Evolutionary conservation across 1,140 invertebrate genomes (phyloP), one percentile per base, ranked within the genome.

Genomic region (Drosophila repleta): DNA sequence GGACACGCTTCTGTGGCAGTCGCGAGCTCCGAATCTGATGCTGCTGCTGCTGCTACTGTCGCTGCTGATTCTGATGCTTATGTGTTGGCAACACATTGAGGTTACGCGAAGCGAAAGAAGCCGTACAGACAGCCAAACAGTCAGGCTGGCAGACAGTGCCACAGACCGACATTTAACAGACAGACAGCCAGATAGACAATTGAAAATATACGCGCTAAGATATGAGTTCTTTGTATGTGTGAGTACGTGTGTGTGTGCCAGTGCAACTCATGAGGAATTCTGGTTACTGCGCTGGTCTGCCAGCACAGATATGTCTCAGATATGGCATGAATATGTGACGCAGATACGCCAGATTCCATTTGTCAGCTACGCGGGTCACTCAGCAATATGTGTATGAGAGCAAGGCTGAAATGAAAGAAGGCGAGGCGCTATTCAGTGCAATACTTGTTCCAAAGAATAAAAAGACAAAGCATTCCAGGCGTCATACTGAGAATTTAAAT

Each of bases 21-120:
- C 57, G 13, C 39, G 72, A 56, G 41, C 66, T 32, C 57, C 60
- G 71, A 62, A 45, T 52, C 53, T 62, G 76, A 74, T 79, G 67
- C 51, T 69, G 61, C 66, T 72, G 58, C 53, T 64, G 58, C 37
- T 63, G 48, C 58, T 79, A n/a, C n/a, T 68, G 69, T 60, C 35
- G 61, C 65, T 70, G 71, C 46, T 71, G 66, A 37, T 58, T 45
- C 60, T 80, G 65, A 60, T 48, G 72, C 57, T 66, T 79, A 83
- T 82, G 79, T 80, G 81, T 75, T 73, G 63, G 80, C 72, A 81
- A 68, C 82, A 81, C 78, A 87, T 87, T 85, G 82, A 75, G 81
- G 82, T 85, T 85, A 87, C 78, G 70, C 63, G 82, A 87, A 78
- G 69, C 82, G 82, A 87, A 63, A 62, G 72, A 43, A 78, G 61